Evolutionary conservation across 2,888 invertebrate species (phyloP).

Genomic region (Agonopterix heracliana): DNA sequence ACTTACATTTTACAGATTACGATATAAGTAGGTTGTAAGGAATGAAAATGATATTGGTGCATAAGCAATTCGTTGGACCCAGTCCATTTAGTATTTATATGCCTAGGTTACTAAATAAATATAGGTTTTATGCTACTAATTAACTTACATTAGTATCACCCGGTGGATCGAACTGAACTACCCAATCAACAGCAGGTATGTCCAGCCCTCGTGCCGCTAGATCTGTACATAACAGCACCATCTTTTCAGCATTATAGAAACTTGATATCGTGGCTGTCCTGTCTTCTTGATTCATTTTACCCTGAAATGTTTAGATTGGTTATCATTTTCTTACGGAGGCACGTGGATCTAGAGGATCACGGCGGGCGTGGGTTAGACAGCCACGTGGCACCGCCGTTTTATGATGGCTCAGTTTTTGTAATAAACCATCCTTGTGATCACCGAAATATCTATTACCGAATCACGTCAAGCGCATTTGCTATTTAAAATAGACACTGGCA

Average conservation of each 20-base stretch:
- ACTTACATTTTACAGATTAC: no score
- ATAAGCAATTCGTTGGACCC: no score
- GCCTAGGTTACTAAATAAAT: no score
- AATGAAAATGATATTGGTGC: no score
- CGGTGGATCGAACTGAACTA: slow-evolving; percentile 99
- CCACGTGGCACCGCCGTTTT: no score
- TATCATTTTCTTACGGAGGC: background rate
- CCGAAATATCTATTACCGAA: no score
- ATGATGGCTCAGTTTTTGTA: background rate
- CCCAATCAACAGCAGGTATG: slow-evolving; percentile 99
- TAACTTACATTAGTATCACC: slow-evolving; percentile 93
- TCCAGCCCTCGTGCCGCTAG: slow-evolving; percentile 97
- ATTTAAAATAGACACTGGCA: no score
- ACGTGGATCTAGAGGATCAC: background rate
- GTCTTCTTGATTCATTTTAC: slow-evolving; percentile 98
- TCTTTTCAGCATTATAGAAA: slow-evolving; percentile 94
- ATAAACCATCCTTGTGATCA: background rate
- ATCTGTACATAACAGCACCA: slow-evolving; percentile 96
- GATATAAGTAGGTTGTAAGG: no score
- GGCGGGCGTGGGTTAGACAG: background rate
- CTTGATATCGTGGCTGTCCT: slow-evolving; percentile 95
- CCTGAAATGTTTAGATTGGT: slow-evolving; percentile 74
- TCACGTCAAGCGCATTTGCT: no score
- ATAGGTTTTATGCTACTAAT: no score
- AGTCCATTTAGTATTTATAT: no score